These are phyloP conservation scores for Panthera leo DNA, from an alignment of 2,113 vertebrate genomes.

Conservation along the genomic window DNA sequence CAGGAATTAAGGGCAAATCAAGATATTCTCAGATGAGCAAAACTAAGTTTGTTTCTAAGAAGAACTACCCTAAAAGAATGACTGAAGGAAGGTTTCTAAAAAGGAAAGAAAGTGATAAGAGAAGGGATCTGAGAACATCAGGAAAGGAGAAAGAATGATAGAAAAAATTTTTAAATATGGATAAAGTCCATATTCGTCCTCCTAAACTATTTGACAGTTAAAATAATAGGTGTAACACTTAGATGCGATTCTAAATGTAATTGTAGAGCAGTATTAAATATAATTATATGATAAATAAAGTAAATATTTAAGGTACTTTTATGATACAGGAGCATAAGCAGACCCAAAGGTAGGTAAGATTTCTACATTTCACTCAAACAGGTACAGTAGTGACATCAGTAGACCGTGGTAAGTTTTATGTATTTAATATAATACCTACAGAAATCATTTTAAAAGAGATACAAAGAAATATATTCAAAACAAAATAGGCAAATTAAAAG, in stretches of 20 bases:
- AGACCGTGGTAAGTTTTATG: background rate
- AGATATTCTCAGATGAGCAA: background rate
- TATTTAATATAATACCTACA: background rate
- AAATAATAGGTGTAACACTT: background rate
- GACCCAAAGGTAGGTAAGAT: background rate
- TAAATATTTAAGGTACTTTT: background rate
- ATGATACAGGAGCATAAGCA: background rate
- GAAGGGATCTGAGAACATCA: background rate
- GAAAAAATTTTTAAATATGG: background rate
- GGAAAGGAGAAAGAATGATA: background rate
- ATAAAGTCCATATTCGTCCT: background rate
- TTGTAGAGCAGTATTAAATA: background rate
- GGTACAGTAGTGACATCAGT: background rate
- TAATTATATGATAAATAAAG: background rate
- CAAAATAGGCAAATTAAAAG: background rate
- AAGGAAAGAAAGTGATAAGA: background rate
- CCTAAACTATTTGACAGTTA: background rate
- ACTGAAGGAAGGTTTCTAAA: background rate
- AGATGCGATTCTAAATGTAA: background rate
- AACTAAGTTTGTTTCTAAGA: background rate
- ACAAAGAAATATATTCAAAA: background rate
- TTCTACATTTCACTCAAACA: background rate
- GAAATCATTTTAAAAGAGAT: background rate
- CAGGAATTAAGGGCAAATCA: background rate
- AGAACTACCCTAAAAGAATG: background rate